phyloP scores from a whole-genome alignment of 1,140 invertebrate species.

The Muscidifurax raptorellus region DNA sequence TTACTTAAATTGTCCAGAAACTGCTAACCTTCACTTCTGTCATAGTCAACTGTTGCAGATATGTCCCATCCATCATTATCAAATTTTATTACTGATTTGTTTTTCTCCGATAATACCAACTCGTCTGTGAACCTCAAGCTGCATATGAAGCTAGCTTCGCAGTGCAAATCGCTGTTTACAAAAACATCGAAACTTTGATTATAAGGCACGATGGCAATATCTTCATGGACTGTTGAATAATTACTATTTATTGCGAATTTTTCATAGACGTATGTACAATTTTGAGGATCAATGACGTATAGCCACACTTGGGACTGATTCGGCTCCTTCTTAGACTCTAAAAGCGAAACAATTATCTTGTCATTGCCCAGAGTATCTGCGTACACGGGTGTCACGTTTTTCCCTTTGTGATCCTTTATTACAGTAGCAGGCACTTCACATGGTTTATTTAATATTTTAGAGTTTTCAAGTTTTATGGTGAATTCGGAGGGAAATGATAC shows the following conservation, averaged over 20 bases:
- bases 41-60: background rate
- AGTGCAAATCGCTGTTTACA: background rate
- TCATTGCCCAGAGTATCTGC: constrained; percentile 18
- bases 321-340: background rate
- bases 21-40: background rate
- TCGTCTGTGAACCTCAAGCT: constrained; percentile 18
- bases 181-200: constrained; percentile 24
- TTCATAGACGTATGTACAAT: background rate
- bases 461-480: constrained; percentile 24
- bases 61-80: constrained; percentile 3
- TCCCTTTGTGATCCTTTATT: background rate
- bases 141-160: background rate
- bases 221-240: background rate
- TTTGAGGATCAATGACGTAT: background rate
- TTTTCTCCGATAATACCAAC: background rate
- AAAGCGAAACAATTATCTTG: background rate
- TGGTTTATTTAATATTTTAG: background rate
- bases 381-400: background rate
- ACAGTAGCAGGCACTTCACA: background rate
- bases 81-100: background rate
- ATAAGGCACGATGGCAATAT: background rate
- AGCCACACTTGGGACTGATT: background rate
- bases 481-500: constrained; percentile 16
- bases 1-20: background rate
- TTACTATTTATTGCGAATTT: background rate